Base-by-base conservation (phyloP, 1,140 invertebrate genomes). In the Manduca sexta region DNA sequence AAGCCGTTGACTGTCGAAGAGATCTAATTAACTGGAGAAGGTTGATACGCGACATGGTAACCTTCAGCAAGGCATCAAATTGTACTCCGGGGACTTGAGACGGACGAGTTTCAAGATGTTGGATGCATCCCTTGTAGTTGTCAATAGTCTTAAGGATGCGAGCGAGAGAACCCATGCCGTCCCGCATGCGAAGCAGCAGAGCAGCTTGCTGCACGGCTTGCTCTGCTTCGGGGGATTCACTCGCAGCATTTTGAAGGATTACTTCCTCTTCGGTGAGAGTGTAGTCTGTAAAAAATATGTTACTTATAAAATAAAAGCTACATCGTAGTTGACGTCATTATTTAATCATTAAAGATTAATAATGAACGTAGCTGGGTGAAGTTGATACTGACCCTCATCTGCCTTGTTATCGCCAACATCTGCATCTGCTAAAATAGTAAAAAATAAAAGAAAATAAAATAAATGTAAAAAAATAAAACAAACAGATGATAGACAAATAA, bases 91-190 rank as follows among this genome's bases (percentile, higher is more conserved):
- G 83, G 10, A 87, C 86, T 65, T 93, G 91, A 0, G 93, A 94
- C 3, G 92, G 91, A 3, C 97, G 90, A 0, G 95, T 96, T 77
- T 99, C 97, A 30, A 99, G 89, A 74, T 98, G 97, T 31, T 92
- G 90, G 12, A 98, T 92, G 31, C 85, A 87, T 14, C 95, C 95
- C 71, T 96, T 94, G 86, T 93, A 95, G 67, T 95, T 96, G 88
- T 98, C 96, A 69, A 98, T 93, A 18, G 94, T 93, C 75, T 97
- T 96, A 2, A 98, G 87, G 53, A 98, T 94, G 46, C 95, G 89
- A 0, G 94, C 92, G 31, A 98, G 82, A 8, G 93, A 92, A 38
- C 91, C 90, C 87, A 97, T 95, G 14, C 95, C 95, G 63, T 98
- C 96, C 54, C 93, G 92, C 61, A 98, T 86, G 38, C 92, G 92